A percentile compares a stretch with the other conserved stretches of the same genome.
These are phyloP conservation scores for Myotis planiceps DNA, from an alignment of 2,797 vertebrate species.

Conservation along the genomic window DNA sequence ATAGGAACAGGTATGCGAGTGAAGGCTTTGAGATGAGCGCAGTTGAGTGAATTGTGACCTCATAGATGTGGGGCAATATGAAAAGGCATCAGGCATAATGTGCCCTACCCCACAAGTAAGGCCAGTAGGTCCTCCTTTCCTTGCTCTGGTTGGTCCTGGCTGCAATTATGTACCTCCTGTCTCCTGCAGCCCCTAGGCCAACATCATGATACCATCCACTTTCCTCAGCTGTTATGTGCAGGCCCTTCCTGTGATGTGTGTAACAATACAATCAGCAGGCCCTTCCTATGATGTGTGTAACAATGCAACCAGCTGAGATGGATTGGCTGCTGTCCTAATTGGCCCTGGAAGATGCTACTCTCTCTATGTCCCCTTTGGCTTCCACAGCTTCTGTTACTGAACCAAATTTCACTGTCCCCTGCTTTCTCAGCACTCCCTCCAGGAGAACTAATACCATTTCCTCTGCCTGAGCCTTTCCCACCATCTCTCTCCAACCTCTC, in stretches of 20 bases:
- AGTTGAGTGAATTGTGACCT: background rate
- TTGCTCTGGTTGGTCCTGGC: background rate
- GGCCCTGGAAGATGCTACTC: background rate
- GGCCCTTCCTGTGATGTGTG: conserved; percentile 41
- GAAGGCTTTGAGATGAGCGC: background rate
- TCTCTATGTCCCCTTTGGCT: background rate
- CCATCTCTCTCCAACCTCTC: background rate
- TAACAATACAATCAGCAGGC: background rate
- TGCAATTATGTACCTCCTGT: background rate
- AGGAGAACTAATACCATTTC: background rate
- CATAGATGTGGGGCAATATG: background rate
- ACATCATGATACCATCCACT: background rate
- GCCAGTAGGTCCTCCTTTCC: background rate
- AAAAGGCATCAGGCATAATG: background rate
- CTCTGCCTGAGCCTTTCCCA: background rate
- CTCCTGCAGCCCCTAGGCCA: background rate
- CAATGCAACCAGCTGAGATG: background rate
- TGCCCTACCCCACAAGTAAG: rapidly evolving
- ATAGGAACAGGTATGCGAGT: background rate
- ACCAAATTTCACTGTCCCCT: background rate
- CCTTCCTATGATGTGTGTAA: conserved; percentile 40
- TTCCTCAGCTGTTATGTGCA: background rate
- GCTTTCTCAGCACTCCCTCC: background rate
- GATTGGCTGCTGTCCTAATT: background rate
- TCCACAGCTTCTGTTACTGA: background rate